Base-by-base conservation (phyloP, 2,888 invertebrate species). In the Azorinus chamasolen region DNA sequence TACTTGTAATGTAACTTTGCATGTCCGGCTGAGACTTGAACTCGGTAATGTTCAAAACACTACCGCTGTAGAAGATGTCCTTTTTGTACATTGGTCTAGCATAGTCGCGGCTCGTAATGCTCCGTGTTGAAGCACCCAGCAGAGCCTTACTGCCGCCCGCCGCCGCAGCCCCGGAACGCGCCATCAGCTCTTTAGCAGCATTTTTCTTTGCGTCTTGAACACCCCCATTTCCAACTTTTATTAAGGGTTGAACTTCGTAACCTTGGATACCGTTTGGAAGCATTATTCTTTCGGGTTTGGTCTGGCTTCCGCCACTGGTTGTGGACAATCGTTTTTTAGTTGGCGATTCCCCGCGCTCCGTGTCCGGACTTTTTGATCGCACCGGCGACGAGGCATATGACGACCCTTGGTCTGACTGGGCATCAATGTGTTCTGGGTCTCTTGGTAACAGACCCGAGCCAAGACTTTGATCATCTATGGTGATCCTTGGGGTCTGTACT, bases 41-140 rank as follows among this genome's bases (percentile, higher is more conserved):
- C 93, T 90, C 88, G 1, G 89, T 97, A 87, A 99, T 95, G 94
- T 99, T 97, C 76, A 96, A 95, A 25, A 99, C 97, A 54, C 98
- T 98, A 37, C 99, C 98, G 2, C 98, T 97, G 94, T 99, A 99
- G 94, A 99, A 99, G 90, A 99, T 98, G 93, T 99, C 99, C 91
- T 98, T 98, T 63, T 98, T 95, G 8, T 98, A 98, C 94, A 99
- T 94, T 2, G 98, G 98, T 20, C 98, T 95, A 18, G 90, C 68
- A 55, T 78, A 81, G 57, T 81, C 81, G 37, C 65, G 71, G 25
- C 68, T 75, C 1, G 74, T 63, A 14, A 81, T 78, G 37, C 81
- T 81, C 3, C 81, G 45, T 22, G 50, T 81, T 3, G 81, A 81
- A 0, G 73, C 65, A 0, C 71, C 68, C 5, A 81, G 55, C 6